Percentiles rank a stretch among this genome's conserved stretches.
Evolutionary conservation across 2,797 vertebrate genomes (phyloP).

Genomic region (Catamblyrhynchus diadema): DNA sequence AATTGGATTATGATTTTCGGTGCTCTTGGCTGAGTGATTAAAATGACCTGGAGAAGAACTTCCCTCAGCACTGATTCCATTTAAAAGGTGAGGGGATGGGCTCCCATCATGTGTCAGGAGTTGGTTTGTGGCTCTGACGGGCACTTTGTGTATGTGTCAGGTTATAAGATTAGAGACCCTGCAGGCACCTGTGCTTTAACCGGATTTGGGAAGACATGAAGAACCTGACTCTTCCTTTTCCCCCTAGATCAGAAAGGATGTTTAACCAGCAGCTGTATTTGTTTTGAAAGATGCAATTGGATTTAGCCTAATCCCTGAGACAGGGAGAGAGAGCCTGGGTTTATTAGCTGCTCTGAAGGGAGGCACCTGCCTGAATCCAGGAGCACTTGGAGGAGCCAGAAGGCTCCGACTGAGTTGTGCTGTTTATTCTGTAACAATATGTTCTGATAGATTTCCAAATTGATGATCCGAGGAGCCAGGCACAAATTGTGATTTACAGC

Average conservation of each 20-base stretch:
- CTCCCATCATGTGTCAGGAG: not conserved
- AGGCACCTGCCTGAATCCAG: not conserved
- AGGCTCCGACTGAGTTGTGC: not conserved
- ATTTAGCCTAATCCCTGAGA: conserved; percentile 34
- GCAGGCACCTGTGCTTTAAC: conserved; percentile 1
- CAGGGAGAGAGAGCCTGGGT: not conserved
- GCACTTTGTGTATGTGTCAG: not conserved
- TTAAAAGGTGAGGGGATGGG: not conserved
- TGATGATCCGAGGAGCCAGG: not conserved
- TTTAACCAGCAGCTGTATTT: conserved; percentile 51
- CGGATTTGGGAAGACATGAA: not conserved
- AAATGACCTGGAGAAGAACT: conserved; percentile 23
- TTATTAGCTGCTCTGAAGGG: conserved; percentile 24
- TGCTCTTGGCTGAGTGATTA: not conserved
- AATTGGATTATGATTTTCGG: not conserved
- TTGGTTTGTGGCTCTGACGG: not conserved
- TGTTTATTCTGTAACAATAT: conserved; percentile 23
- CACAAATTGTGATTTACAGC: conserved; percentile 18
- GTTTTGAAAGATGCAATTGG: conserved; percentile 48
- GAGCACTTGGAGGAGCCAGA: not conserved
- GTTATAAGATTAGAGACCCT: not conserved
- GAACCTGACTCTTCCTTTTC: not conserved
- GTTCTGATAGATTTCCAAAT: conserved; percentile 18
- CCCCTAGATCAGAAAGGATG: not conserved
- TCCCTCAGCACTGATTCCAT: not conserved